Evolutionary conservation across 2,113 vertebrate genomes (phyloP).

Genomic region (Cranoglanis bouderius): DNA sequence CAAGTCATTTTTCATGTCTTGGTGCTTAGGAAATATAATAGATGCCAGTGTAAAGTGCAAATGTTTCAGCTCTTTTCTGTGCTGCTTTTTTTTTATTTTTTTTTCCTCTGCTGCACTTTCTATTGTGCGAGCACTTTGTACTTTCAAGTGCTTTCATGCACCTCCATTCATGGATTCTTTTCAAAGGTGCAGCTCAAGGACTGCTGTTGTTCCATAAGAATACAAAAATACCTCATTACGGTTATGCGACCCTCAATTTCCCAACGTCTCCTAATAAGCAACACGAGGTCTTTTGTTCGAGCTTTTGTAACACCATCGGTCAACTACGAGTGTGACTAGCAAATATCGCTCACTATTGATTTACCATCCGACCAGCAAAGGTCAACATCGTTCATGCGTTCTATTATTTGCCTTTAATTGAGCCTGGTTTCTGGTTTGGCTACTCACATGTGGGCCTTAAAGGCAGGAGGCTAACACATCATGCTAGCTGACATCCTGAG

Average conservation of each 20-base stretch:
- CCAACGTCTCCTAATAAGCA: constrained; percentile 12
- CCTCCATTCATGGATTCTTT: constrained; percentile 10
- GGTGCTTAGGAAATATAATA: neutral
- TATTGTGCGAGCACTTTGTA: neutral
- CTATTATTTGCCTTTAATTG: constrained; percentile 19
- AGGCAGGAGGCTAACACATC: constrained; percentile 7
- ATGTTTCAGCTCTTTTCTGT: neutral
- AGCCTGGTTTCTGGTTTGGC: neutral
- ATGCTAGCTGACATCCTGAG: constrained; percentile 9
- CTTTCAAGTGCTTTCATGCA: neutral
- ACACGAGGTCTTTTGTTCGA: constrained; percentile 3
- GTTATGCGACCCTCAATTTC: neutral
- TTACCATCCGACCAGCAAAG: constrained; percentile 37
- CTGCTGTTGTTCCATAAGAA: constrained; percentile 21
- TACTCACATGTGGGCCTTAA: neutral
- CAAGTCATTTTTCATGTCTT: neutral
- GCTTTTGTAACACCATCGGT: constrained; percentile 18
- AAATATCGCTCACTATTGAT: constrained; percentile 45
- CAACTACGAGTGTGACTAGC: constrained; percentile 32
- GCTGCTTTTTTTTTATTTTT: neutral
- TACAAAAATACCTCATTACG: neutral
- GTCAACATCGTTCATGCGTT: constrained; percentile 33
- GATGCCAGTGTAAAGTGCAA: neutral
- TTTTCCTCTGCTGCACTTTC: neutral
- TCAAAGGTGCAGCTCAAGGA: constrained; percentile 3